These are phyloP conservation scores for Eremophila alpestris DNA, from an alignment of 2,797 vertebrate species.

Conservation along the genomic window DNA sequence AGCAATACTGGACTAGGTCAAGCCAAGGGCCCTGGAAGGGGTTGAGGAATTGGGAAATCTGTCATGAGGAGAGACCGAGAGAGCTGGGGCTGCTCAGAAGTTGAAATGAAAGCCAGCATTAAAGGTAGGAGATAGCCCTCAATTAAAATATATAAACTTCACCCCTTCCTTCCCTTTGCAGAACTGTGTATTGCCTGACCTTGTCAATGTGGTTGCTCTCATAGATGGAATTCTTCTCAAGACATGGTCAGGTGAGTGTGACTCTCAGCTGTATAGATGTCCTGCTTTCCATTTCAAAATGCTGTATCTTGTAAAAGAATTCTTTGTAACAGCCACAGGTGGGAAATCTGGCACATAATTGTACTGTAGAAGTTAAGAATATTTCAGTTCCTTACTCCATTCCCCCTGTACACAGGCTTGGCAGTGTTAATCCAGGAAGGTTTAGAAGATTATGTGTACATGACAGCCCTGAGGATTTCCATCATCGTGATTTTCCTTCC, in stretches of 20 bases:
- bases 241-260: not conserved
- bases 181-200: not conserved
- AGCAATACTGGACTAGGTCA: not conserved
- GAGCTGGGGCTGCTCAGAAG: not conserved
- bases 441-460: slow-evolving; percentile 27
- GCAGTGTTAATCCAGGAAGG: not conserved
- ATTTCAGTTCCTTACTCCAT: not conserved
- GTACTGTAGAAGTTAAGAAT: not conserved
- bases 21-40: not conserved
- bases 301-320: not conserved
- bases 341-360: not conserved
- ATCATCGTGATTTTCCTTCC: slow-evolving; percentile 32
- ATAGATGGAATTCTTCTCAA: not conserved
- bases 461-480: slow-evolving; percentile 42
- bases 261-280: not conserved
- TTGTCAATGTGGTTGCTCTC: not conserved
- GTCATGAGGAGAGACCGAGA: not conserved
- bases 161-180: not conserved
- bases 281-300: not conserved
- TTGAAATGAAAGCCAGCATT: not conserved
- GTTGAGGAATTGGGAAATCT: not conserved
- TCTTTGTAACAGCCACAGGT: not conserved
- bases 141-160: not conserved
- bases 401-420: not conserved
- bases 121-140: not conserved